These are phyloP conservation scores for Bagarius yarrelli DNA, from an alignment of 2,113 vertebrate genomes.

Conservation along the genomic window DNA sequence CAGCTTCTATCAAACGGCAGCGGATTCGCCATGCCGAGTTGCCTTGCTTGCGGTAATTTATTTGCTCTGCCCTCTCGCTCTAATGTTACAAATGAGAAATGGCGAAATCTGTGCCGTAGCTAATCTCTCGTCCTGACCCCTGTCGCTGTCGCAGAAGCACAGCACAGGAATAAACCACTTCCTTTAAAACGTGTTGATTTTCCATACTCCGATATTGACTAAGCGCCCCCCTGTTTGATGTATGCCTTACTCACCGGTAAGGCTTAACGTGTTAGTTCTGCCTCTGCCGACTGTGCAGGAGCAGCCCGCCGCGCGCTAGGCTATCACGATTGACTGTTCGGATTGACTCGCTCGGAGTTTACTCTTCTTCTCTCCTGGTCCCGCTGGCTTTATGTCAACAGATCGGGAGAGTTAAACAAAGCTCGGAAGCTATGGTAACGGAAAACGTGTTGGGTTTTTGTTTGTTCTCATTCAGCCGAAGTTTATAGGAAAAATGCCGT, in stretches of 20 bases:
- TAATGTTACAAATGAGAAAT: conserved; percentile 74
- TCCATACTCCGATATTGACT: conserved; percentile 91
- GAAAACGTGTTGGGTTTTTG: conserved; percentile 72
- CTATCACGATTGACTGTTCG: conserved; percentile 90
- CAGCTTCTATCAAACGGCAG: conserved; percentile 52
- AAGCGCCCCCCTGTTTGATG: conserved; percentile 88
- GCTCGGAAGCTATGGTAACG: conserved; percentile 68
- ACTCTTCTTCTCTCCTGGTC: conserved; percentile 59
- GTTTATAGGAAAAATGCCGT: conserved; percentile 72
- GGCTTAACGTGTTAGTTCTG: conserved; percentile 97
- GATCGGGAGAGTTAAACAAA: conserved; percentile 32
- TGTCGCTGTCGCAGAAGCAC: conserved; percentile 62
- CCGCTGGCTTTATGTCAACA: conserved; percentile 24
- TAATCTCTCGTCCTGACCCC: conserved; percentile 53
- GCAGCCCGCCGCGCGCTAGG: conserved; percentile 87
- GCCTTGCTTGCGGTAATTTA: conserved; percentile 53
- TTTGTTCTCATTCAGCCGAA: conserved; percentile 69
- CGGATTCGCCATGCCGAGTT: conserved; percentile 66
- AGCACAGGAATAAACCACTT: conserved; percentile 85
- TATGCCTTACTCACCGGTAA: conserved; percentile 90
- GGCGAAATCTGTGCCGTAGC: conserved; percentile 63
- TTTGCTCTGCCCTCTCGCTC: conserved; percentile 55
- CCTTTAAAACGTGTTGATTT: conserved; percentile 88
- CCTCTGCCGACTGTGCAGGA: conserved; percentile 84
- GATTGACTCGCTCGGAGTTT: conserved; percentile 81